Evolutionary conservation across 2,888 invertebrate genomes (phyloP).

Genomic region (Leptopterna dolabrata): DNA sequence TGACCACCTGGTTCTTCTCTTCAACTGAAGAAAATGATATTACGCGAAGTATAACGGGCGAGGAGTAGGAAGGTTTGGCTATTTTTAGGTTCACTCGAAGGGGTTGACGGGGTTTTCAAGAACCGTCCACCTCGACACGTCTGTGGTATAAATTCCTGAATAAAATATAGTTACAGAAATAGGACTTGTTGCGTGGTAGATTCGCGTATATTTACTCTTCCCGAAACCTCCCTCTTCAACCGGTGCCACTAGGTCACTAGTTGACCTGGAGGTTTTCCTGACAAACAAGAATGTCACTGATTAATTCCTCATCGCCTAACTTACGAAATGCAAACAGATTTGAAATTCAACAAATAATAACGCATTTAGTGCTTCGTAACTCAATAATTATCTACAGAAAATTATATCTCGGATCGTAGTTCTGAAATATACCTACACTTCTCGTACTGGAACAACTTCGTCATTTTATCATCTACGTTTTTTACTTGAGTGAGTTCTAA

Average conservation of each 20-base stretch:
- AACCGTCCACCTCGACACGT: background rate
- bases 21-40: background rate
- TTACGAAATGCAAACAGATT: too few relatives aligned
- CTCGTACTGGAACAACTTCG: too few relatives aligned
- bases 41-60: background rate
- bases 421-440: too few relatives aligned
- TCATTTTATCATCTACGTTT: too few relatives aligned
- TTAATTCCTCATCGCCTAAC: too few relatives aligned
- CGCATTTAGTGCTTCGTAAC: too few relatives aligned
- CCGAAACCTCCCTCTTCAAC: background rate
- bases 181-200: conserved; percentile 7
- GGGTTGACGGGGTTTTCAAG: background rate
- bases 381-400: too few relatives aligned
- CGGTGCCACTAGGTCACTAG: background rate
- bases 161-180: background rate
- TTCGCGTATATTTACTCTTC: background rate
- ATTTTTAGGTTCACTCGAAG: background rate
- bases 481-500: too few relatives aligned
- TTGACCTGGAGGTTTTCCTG: background rate
- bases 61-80: background rate
- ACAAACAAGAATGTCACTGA: too few relatives aligned
- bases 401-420: too few relatives aligned
- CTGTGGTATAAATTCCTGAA: background rate
- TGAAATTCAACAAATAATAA: too few relatives aligned
- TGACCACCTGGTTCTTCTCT: background rate